Evolutionary conservation across 2,113 vertebrate genomes (phyloP), one percentile per base, ranked within the genome.

Genomic region (Mandrillus leucophaeus): DNA sequence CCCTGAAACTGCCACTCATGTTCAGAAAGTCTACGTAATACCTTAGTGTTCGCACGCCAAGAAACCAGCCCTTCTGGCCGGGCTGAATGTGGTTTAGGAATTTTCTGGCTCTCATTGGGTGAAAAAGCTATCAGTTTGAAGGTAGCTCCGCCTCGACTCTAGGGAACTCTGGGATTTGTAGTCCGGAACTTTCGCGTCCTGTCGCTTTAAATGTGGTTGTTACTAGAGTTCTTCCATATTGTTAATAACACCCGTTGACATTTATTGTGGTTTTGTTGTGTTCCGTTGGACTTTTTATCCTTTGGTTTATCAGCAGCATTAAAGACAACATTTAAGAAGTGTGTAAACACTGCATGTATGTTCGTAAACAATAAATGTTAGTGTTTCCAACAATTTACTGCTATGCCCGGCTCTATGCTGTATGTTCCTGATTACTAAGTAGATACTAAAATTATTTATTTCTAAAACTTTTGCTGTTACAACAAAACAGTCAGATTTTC

Each of bases 101-200:
- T 40, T 76, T 25, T 32, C 57, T 76, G 20, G 14, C 22, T 76
- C 0, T 90, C 84, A 66, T 9, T 96, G 93, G 72, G 57, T 30
- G 5, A 32, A 50, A 20, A 38, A 88, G 38, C 72, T 92, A n/a
- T 35, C 66, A 70, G 10, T 90, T 61, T 78, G 27, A 57, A 57
- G 45, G 32, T 40, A 76, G 45, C 40, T 35, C 88, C 55, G 40
- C 35, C 82, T 97, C 1, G 3, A 23, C 70, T 38, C 27, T 50
- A 30, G 5, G 40, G 32, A 16, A 52, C 61, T 91, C 68, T 95
- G 93, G 94, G 79, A 68, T 75, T 95, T 95, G 91, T 93, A 61
- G 93, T 93, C 17, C 12, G 0, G 0, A 27, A 13, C 2, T 1
- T 38, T 68, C 10, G 1, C 20, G 13, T 82, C 3, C 32, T 57